Base-by-base conservation (phyloP, 2,888 invertebrate genomes). In the Homarus gammarus region DNA sequence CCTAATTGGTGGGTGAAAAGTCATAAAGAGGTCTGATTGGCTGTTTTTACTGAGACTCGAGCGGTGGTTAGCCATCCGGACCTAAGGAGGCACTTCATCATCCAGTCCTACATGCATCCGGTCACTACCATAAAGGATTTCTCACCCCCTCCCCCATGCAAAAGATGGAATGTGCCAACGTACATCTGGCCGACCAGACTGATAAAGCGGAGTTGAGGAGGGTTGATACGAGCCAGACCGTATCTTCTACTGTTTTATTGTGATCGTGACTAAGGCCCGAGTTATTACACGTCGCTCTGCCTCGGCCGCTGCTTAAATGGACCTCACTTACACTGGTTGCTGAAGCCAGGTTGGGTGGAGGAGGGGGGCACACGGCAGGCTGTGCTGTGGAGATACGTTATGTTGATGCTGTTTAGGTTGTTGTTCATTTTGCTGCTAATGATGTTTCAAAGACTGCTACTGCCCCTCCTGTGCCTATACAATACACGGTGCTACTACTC, bases 1-100 rank as follows among this genome's bases (percentile, higher is more conserved):
- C 87, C 72, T 70, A 87, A 79, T 81, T 87, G 87, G 27, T 49
- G 81, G 87, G 70, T 79, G 87, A 81, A 81, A 81, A 81, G 70
- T 79, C 79, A 72, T 81, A 79, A 72, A 87, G 81, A 87, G 70
- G 33, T 79, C 79, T 81, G 79, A 79, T 81, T 87, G 79, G 81
- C 72, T 61, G 33, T 87, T 87, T 87, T 79, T 79, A 79, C 78
- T 44, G 72, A 40, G 68, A 61, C 75, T 64, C 8, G 84, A 64
- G 36, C 27, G 84, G 84, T 77, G 84, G 84, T 84, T 84, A 84
- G 84, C 84, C 84, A 75, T 75, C 84, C 56, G 75, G 77, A 61
- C 84, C 84, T 18, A 56, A 61, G 64, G 44, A 64, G 75, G 64
- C 56, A 40, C 84, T 84, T 44, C 75, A 77, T 84, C 84, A 84